phyloP scores from a whole-genome alignment of 2,888 invertebrate species.

The Archips xylosteana region DNA sequence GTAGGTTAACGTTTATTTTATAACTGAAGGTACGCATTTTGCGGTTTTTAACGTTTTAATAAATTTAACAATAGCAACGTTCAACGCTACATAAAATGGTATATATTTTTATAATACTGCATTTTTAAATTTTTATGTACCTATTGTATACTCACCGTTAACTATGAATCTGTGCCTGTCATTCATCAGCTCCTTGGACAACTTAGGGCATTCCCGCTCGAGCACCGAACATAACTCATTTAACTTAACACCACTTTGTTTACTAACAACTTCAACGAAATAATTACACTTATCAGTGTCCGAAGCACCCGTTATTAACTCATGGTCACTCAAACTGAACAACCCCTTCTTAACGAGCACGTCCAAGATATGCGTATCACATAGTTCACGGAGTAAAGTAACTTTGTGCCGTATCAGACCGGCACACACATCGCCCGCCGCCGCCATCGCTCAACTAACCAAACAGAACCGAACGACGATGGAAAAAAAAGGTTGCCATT shows the following conservation, averaged over 20 bases:
- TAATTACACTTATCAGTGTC: slow-evolving; percentile 85
- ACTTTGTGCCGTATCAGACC: slow-evolving; percentile 87
- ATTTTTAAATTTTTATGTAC: no score
- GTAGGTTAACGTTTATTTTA: not conserved
- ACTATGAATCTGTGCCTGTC: slow-evolving; percentile 83
- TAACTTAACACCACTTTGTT: slow-evolving; percentile 86
- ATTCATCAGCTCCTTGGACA: slow-evolving; percentile 87
- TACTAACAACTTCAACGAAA: slow-evolving; percentile 87
- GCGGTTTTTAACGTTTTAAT: no score
- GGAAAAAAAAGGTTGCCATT: slow-evolving; percentile 46
- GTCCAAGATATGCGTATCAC: slow-evolving; percentile 87
- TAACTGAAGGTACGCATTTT: not conserved
- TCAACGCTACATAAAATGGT: no score
- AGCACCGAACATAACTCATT: slow-evolving; percentile 87
- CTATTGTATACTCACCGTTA: slow-evolving; percentile 67
- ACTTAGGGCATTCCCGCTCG: slow-evolving; percentile 87
- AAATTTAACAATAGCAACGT: no score
- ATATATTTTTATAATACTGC: no score
- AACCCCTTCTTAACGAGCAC: slow-evolving; percentile 88
- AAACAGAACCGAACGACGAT: slow-evolving; percentile 34
- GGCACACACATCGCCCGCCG: slow-evolving; percentile 84
- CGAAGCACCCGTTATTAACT: slow-evolving; percentile 77
- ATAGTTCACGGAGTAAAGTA: slow-evolving; percentile 86
- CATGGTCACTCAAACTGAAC: slow-evolving; percentile 86
- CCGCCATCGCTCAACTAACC: slow-evolving; percentile 80